Conservation (phyloP, 2,113 vertebrate genomes). For the Marmota flaviventris region DNA sequence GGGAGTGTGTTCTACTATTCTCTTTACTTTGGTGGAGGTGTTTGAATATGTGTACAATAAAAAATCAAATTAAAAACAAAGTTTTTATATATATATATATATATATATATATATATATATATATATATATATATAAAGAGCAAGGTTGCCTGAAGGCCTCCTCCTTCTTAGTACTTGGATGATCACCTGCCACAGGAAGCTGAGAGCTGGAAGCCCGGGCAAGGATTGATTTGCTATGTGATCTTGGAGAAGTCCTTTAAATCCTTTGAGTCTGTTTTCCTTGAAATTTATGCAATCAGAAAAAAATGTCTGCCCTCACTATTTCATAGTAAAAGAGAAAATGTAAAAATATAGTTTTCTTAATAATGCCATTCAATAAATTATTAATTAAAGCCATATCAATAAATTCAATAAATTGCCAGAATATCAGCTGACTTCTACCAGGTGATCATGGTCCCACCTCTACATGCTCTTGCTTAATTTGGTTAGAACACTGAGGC, state of each 20-base stretch:
- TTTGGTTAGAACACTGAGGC: neutral
- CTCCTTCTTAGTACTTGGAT: neutral
- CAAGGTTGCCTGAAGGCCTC: neutral
- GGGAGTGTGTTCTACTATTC: neutral
- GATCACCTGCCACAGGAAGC: neutral
- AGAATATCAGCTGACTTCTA: neutral
- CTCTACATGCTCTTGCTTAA: neutral
- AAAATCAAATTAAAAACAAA: conserved; percentile 48
- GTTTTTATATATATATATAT: neutral
- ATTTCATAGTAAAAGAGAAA: conserved; percentile 10
- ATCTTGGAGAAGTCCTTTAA: neutral
- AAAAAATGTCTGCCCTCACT: neutral
- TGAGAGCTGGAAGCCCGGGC: neutral
- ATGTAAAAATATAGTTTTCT: neutral
- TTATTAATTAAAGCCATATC: too few relatives aligned
- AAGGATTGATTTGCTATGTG: neutral
- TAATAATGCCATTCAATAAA: neutral
- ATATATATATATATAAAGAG: neutral
- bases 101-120: conserved; percentile 26
- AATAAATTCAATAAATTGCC: too few relatives aligned
- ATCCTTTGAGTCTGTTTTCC: neutral
- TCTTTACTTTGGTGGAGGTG: neutral
- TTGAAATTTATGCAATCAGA: neutral
- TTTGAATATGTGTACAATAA: neutral
- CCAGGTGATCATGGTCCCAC: neutral